phyloP scores from a whole-genome alignment of 2,113 vertebrate genomes.

The Lonchura striata region DNA sequence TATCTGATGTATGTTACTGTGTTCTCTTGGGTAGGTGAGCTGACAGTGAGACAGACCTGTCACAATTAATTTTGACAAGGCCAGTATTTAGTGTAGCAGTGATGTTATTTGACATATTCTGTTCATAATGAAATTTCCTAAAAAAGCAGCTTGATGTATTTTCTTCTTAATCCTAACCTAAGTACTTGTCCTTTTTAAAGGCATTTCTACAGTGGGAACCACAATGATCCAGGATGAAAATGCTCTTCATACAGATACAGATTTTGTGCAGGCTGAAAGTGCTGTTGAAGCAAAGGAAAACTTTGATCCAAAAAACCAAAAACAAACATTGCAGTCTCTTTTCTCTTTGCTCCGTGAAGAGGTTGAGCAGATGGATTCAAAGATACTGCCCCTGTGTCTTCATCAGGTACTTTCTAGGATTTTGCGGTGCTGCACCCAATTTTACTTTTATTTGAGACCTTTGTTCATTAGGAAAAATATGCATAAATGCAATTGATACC shows the following conservation, averaged over 20 bases:
- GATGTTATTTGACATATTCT: neutral
- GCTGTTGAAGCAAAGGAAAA: conserved; percentile 42
- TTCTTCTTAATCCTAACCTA: neutral
- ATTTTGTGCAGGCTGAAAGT: neutral
- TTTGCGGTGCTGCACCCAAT: neutral
- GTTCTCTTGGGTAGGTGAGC: neutral
- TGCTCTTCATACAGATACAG: neutral
- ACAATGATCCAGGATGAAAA: conserved; percentile 44
- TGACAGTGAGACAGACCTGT: neutral
- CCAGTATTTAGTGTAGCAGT: neutral
- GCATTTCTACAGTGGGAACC: conserved; percentile 12
- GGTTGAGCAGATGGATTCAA: conserved; percentile 81
- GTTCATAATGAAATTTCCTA: neutral
- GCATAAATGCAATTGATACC: neutral
- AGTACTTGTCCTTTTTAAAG: conserved; percentile 31
- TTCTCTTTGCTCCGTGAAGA: conserved; percentile 83
- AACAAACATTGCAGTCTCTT: conserved; percentile 68
- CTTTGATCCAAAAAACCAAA: conserved; percentile 43
- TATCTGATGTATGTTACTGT: neutral
- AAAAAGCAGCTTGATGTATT: neutral
- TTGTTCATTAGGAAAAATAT: neutral
- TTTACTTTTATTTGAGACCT: neutral
- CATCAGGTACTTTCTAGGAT: conserved; percentile 83
- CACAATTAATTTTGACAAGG: neutral
- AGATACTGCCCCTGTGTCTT: conserved; percentile 86